phyloP scores from a whole-genome alignment of 2,113 vertebrate genomes.

The Carlito syrichta region DNA sequence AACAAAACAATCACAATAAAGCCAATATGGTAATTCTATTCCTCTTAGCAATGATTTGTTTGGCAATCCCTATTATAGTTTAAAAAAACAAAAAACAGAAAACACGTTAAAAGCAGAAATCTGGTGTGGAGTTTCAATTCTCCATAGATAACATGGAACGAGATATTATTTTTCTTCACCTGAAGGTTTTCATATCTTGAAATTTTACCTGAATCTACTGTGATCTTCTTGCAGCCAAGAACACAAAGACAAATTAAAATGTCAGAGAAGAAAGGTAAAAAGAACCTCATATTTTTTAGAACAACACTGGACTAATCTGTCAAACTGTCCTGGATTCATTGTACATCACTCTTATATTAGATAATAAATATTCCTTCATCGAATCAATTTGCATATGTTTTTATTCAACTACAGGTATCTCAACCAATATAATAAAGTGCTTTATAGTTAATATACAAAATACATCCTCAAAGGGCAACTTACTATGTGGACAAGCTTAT shows the following conservation, averaged over 20 bases:
- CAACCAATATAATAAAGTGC: neutral
- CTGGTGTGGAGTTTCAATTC: neutral
- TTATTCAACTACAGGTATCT: neutral
- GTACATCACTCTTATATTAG: neutral
- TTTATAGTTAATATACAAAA: neutral
- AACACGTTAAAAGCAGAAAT: too few relatives aligned
- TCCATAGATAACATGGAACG: neutral
- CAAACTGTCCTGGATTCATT: neutral
- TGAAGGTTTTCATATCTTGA: neutral
- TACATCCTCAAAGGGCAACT: neutral
- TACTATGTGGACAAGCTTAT: neutral
- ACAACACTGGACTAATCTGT: neutral
- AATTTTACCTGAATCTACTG: neutral
- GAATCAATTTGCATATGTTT: neutral
- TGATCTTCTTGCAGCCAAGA: neutral
- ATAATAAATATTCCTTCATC: neutral
- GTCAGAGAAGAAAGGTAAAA: neutral
- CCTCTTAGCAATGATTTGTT: neutral
- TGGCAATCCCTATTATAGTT: too few relatives aligned
- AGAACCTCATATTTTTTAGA: neutral
- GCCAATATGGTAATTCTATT: neutral
- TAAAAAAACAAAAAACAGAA: too few relatives aligned
- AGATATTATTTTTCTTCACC: neutral
- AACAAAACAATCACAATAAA: neutral
- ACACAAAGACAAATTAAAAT: neutral